Base-by-base conservation (phyloP, 2,888 invertebrate genomes). In the Polyploca ridens region DNA sequence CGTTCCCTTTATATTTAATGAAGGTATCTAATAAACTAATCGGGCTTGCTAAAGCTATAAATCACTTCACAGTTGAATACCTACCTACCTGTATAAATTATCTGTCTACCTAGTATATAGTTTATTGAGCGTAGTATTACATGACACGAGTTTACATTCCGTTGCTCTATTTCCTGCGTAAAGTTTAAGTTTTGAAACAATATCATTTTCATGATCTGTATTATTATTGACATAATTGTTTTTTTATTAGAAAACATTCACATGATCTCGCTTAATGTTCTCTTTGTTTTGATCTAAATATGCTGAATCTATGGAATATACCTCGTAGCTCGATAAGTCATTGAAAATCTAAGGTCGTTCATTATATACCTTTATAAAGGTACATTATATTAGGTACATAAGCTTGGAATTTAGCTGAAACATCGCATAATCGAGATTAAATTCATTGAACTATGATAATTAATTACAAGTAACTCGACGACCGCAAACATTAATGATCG, bases 11-110 rank as follows among this genome's bases (percentile, higher is more conserved):
- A 62, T 62, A 67, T 67, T 72, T 64, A 76, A 74, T 74, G 64
- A 68, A 68, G 72, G 64, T 66, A 66, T 71, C 72, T 73, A 70
- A 74, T 73, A 76, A 71, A 74, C 70, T 77, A 74, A 77, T 75
- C 71, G 69, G 68, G 67, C 73, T 74, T 58, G 62, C 69, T 74
- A 76, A 60, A 63, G 59, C 74, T 49, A 76, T 82, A 77, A 77
- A 78, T 80, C 73, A 69, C 62, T 64, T 67, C 61, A 54, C 14
- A 38, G 41, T 61, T 8, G 41, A 59, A 11, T 41, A 41, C 59
- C 59, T 59, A 16, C 27, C 27, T 27, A 27, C n/a, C n/a, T 35
- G 54, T 33, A 57, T 54, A 64, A 63, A 49, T 57, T 61, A 46
- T 61, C 14, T 69, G 64, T 63, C 58, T 44, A 69, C 33, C 58